These are phyloP conservation scores for Drymodes brunneopygia DNA, from an alignment of 2,113 vertebrate genomes.

Conservation along the genomic window DNA sequence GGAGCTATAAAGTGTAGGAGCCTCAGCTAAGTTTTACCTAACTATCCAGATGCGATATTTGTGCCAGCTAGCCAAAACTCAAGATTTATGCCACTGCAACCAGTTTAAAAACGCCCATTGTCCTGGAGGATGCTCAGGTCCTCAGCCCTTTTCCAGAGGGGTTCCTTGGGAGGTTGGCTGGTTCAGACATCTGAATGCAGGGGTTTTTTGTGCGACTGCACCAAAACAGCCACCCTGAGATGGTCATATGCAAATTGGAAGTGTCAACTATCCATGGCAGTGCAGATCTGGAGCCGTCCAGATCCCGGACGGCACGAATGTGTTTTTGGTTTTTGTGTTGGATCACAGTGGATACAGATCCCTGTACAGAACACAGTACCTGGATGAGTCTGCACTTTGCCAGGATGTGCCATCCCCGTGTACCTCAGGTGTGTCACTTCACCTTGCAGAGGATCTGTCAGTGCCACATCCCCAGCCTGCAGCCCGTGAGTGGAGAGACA, in stretches of 20 bases:
- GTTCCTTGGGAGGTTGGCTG: neutral
- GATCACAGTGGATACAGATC: neutral
- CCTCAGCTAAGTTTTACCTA: neutral
- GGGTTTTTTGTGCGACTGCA: neutral
- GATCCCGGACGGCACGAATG: accelerated
- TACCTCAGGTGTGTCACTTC: neutral
- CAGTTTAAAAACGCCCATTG: neutral
- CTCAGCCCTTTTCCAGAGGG: neutral
- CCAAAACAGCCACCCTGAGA: neutral
- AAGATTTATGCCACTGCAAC: accelerated
- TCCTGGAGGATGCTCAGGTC: neutral
- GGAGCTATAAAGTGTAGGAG: neutral
- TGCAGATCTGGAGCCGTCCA: neutral
- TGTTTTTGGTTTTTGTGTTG: accelerated
- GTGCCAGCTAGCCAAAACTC: neutral
- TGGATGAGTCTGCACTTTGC: accelerated
- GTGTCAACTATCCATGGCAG: neutral
- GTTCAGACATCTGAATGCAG: neutral
- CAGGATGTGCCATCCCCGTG: accelerated
- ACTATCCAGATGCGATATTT: neutral
- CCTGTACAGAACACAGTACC: neutral
- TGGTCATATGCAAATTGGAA: neutral
- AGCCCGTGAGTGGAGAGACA: accelerated
- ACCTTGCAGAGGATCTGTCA: neutral
- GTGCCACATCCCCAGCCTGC: neutral